Evolutionary conservation across 2,797 vertebrate species (phyloP).

Genomic region (Rhynchonycteris naso): DNA sequence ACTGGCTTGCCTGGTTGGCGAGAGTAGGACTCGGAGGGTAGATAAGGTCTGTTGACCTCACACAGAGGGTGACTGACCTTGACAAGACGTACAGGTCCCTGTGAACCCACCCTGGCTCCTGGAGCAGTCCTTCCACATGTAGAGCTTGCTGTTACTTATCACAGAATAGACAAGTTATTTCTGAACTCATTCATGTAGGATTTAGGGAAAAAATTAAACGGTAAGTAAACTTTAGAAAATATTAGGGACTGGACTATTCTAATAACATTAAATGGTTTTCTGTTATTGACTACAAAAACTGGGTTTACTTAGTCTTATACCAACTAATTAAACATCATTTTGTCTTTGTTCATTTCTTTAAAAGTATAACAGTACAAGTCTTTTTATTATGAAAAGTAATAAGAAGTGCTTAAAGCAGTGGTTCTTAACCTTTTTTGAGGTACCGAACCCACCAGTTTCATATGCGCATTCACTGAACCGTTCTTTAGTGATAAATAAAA

Average conservation of each 20-base stretch:
- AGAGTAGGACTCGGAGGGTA: not conserved
- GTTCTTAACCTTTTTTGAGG: too few relatives aligned
- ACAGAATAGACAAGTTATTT: slow-evolving; percentile 2
- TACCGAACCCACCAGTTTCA: too few relatives aligned
- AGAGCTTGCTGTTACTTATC: not conserved
- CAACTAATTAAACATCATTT: slow-evolving; percentile 37
- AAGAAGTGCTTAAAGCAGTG: too few relatives aligned
- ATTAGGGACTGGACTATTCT: not conserved
- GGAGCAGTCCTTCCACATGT: not conserved
- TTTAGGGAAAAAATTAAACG: not conserved
- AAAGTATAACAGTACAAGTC: not conserved
- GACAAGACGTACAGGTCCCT: not conserved
- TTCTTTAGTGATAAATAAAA: too few relatives aligned
- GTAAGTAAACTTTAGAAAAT: not conserved
- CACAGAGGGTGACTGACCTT: not conserved
- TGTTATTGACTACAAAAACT: not conserved
- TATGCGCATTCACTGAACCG: too few relatives aligned
- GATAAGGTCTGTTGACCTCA: not conserved
- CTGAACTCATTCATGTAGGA: not conserved
- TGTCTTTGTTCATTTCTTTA: not conserved
- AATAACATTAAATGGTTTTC: not conserved
- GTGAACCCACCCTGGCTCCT: not conserved
- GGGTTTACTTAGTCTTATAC: not conserved
- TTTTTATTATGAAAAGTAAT: slow-evolving; percentile 9
- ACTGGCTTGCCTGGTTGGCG: not conserved